phyloP scores from a whole-genome alignment of 2,888 invertebrate species.

The Caenorhabditis uteleia region DNA sequence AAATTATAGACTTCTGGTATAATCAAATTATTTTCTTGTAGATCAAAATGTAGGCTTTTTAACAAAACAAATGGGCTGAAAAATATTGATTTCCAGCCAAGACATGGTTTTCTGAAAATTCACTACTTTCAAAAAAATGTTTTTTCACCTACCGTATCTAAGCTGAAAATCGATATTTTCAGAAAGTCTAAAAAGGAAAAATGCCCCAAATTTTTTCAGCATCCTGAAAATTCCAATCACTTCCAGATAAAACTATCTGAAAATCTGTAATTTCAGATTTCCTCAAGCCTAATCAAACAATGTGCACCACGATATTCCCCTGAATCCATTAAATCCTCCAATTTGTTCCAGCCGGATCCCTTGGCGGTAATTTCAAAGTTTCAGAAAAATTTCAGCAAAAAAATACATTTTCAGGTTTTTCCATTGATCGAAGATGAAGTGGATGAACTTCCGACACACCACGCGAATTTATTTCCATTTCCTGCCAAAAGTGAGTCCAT shows the following conservation, averaged over 20 bases:
- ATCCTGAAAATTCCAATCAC: no score
- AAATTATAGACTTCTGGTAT: no score
- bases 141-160: no score
- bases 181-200: no score
- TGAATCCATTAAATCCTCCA: slow-evolving; percentile 4
- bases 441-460: slow-evolving; percentile 3
- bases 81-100: no score
- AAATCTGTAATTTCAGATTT: slow-evolving; percentile 3
- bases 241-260: no score
- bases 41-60: not conserved
- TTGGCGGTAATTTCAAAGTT: slow-evolving; percentile 8
- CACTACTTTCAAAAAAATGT: no score
- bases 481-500: slow-evolving; percentile 11
- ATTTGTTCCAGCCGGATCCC: slow-evolving; percentile 26
- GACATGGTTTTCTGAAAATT: no score
- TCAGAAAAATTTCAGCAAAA: not conserved
- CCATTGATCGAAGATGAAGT: not conserved
- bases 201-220: no score
- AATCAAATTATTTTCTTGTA: no score
- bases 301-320: slow-evolving; percentile 9
- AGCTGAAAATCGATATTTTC: no score
- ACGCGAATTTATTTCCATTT: slow-evolving; percentile 26
- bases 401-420: slow-evolving; percentile 5
- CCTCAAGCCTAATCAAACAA: slow-evolving; percentile 6
- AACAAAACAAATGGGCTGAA: no score